Evolutionary conservation across 2,888 invertebrate species (phyloP), one percentile per base, ranked within the genome.

Genomic region (Leucophenga montana): DNA sequence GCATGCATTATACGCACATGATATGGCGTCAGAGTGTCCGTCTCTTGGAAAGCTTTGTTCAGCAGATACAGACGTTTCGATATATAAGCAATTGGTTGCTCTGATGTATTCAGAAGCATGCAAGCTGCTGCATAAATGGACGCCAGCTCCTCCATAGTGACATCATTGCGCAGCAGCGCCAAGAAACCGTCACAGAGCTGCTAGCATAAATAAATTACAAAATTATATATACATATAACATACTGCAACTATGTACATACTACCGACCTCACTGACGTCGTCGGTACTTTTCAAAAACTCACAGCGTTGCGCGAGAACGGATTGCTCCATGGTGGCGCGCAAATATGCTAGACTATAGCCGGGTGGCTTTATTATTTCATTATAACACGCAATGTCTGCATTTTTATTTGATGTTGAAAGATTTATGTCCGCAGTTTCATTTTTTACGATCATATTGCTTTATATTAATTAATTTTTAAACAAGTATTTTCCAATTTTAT

Each of bases 211-310:
- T 39, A 39, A 11, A 5, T 33, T 5, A 5, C 1, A 39, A 39
- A 39, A 39, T 39, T 11, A 39, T n/a, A n/a, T n/a, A n/a, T n/a
- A n/a, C n/a, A n/a, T n/a, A n/a, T n/a, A n/a, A 39, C 1, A 39
- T 39, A 39, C 75, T 84, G 82, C 81, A 83, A 84, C 82, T 67
- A 77, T 80, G 73, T 73, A 66, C 68, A 74, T 50, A 68, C 13
- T 14, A 57, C 57, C 8, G 39, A 39, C 39, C 39, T 39, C 39
- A 39, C 39, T 8, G 11, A 39, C 11, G 8, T 39, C 39, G 39
- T 39, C 11, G 39, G 4, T 39, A 8, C 8, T 39, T 39, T 39
- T 39, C 39, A 39, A 39, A 39, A 39, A 57, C 9, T 57, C 57
- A 57, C 20, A 57, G 57, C 27, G n/a, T n/a, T 57, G n/a, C 0